Conservation (phyloP, 2,888 invertebrate species). For the Stenolophus ochropezus region DNA sequence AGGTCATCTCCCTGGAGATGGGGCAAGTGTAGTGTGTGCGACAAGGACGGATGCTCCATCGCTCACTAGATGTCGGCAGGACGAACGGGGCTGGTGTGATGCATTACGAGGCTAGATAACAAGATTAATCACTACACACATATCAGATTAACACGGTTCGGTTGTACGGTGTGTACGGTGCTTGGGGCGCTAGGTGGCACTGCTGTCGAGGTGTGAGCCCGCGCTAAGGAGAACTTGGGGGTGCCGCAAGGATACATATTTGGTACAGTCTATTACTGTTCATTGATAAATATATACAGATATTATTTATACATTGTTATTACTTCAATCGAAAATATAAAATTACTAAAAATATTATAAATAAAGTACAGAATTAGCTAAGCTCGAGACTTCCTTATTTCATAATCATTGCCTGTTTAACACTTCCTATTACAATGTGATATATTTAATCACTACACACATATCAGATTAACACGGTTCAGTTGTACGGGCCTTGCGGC, state of each 20-base stretch:
- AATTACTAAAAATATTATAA: too few relatives aligned
- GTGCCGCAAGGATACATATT: neutral
- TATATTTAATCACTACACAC: slow-evolving; percentile 56
- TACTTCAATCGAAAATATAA: too few relatives aligned
- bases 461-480: slow-evolving; percentile 57
- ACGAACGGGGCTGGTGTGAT: slow-evolving; percentile 28
- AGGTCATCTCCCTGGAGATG: slow-evolving; percentile 27
- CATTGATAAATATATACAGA: too few relatives aligned
- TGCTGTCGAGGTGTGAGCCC: neutral
- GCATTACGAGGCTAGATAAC: slow-evolving; percentile 47
- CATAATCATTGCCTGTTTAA: too few relatives aligned
- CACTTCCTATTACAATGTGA: too few relatives aligned
- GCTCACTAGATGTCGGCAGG: slow-evolving; percentile 33
- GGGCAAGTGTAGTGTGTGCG: neutral
- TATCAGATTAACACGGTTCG: slow-evolving; percentile 56
- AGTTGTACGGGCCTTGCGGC: neutral
- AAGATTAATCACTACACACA: slow-evolving; percentile 56
- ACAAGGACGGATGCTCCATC: slow-evolving; percentile 23
- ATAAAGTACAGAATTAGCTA: too few relatives aligned
- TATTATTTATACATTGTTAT: too few relatives aligned
- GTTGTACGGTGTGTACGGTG: neutral
- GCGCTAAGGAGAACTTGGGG: neutral
- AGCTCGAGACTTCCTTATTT: too few relatives aligned
- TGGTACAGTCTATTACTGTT: too few relatives aligned
- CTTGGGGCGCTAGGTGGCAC: slow-evolving; percentile 27